These are phyloP conservation scores for Phoxinus phoxinus DNA, from an alignment of 2,113 vertebrate genomes.

Conservation along the genomic window DNA sequence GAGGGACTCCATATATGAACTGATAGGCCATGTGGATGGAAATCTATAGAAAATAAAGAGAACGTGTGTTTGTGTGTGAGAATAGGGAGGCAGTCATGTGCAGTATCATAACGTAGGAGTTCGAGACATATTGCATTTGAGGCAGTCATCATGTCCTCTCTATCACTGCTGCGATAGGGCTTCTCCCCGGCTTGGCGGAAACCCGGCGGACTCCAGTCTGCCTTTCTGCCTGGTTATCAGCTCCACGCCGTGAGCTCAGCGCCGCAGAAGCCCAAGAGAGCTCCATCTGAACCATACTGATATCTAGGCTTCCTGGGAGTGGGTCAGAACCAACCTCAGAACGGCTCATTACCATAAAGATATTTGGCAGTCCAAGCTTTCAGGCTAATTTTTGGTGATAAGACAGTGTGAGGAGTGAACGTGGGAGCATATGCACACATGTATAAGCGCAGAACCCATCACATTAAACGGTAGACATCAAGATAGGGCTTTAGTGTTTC, in stretches of 20 bases:
- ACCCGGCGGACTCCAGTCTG: constrained; percentile 30
- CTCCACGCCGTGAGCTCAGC: constrained; percentile 21
- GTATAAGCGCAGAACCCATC: background rate
- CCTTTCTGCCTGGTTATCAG: constrained; percentile 45
- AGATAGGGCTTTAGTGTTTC: background rate
- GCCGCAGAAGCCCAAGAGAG: constrained; percentile 28
- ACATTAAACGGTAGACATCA: background rate
- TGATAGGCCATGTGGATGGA: background rate
- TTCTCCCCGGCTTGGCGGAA: constrained; percentile 16
- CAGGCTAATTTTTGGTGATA: constrained; percentile 40
- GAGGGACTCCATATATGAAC: background rate
- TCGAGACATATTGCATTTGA: constrained; percentile 47
- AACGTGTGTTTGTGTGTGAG: constrained; percentile 15
- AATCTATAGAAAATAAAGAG: constrained; percentile 27
- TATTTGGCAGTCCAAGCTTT: background rate
- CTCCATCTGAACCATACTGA: constrained; percentile 25
- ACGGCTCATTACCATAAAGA: background rate
- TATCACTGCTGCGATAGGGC: constrained; percentile 41
- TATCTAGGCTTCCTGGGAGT: constrained; percentile 52
- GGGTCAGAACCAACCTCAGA: constrained; percentile 32
- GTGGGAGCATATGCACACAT: background rate
- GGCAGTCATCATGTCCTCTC: constrained; percentile 37
- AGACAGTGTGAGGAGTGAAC: background rate
- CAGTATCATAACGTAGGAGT: constrained; percentile 54
- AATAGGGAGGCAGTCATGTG: constrained; percentile 62